Conservation (phyloP, 2,888 invertebrate species). For the Aricia artaxerxes region DNA sequence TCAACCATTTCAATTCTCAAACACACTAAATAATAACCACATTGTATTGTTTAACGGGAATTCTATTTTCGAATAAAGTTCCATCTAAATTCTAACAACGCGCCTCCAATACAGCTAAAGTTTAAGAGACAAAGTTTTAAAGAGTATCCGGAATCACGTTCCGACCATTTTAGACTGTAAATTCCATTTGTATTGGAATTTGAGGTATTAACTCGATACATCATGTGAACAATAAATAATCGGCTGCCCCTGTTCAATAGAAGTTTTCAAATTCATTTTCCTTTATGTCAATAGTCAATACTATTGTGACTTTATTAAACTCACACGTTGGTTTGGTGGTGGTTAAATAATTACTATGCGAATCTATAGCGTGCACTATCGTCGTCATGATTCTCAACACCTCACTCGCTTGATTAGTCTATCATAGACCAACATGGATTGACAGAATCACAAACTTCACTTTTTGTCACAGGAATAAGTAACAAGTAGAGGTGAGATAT, state of each 20-base stretch:
- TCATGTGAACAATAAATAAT: background rate
- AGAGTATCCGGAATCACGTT: constrained; percentile 23
- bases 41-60: background rate
- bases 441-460: too few species aligned
- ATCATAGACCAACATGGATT: too few species aligned
- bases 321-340: too few species aligned
- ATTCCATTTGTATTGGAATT: constrained; percentile 18
- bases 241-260: background rate
- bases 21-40: constrained; percentile 10
- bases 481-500: too few species aligned
- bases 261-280: background rate
- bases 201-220: background rate
- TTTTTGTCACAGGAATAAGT: too few species aligned
- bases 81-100: constrained; percentile 22
- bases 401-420: too few species aligned
- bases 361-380: too few species aligned
- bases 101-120: constrained; percentile 14
- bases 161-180: background rate
- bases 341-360: too few species aligned
- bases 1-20: background rate
- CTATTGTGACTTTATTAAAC: background rate
- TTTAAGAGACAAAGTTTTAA: constrained; percentile 28
- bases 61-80: constrained; percentile 26
- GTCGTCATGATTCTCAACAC: too few species aligned
- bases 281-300: background rate